A percentile compares a stretch with the other conserved stretches of the same genome.
Conservation (phyloP, 2,888 invertebrate genomes). For the Atrina japonica region DNA sequence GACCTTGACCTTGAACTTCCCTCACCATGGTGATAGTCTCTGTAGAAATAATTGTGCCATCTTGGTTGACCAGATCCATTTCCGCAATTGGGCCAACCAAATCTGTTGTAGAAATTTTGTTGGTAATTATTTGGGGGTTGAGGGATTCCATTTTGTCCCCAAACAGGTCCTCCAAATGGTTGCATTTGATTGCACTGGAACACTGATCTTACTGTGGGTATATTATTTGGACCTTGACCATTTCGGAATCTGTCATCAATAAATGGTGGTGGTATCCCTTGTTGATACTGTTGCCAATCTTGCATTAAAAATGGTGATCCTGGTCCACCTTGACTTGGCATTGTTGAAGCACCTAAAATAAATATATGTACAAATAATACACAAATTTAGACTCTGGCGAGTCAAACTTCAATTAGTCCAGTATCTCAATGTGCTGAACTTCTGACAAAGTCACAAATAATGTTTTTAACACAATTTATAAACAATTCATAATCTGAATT, state of each 20-base stretch:
- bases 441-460: no score
- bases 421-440: no score
- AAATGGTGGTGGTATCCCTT: constrained; percentile 1
- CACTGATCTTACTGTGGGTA: background rate
- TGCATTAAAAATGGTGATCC: constrained; percentile 18
- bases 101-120: constrained; percentile 10
- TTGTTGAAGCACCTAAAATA: no score
- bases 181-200: constrained; percentile 14
- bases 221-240: background rate
- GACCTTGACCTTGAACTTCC: background rate
- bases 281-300: constrained; percentile 10
- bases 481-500: no score
- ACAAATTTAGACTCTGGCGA: no score
- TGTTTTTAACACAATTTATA: no score
- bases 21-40: background rate
- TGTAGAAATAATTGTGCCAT: background rate
- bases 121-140: constrained; percentile 1
- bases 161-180: constrained; percentile 6
- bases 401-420: no score
- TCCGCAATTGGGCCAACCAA: background rate
- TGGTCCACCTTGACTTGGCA: constrained; percentile 20
- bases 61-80: background rate
- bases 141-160: constrained; percentile 21
- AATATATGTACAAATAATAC: no score
- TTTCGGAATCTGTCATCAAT: constrained; percentile 8